Evolutionary conservation across 2,888 invertebrate genomes (phyloP).

Genomic region (Ditylenchus weischeri): DNA sequence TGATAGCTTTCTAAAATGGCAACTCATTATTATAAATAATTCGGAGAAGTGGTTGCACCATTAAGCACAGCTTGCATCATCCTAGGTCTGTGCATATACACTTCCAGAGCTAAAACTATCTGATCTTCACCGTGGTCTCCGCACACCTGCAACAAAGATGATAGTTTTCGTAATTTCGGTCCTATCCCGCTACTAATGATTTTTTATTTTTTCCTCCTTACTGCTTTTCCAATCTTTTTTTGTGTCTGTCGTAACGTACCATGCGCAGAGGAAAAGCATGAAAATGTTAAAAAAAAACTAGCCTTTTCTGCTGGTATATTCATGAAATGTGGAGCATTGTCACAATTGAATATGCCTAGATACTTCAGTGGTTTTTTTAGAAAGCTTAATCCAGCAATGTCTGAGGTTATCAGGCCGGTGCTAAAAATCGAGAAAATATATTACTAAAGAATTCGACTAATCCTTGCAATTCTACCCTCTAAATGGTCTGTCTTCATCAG

Average conservation of each 20-base stretch:
- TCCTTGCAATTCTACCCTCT: conserved; percentile 8
- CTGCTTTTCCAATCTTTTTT: too few relatives aligned
- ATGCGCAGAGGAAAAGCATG: too few relatives aligned
- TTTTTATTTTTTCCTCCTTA: too few relatives aligned
- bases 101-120: conserved; percentile 75
- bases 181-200: too few relatives aligned
- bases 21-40: too few relatives aligned
- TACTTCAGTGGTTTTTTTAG: conserved; percentile 78
- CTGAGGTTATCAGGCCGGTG: conserved; percentile 58
- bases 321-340: conserved; percentile 82
- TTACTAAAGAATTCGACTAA: neutral
- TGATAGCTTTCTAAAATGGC: conserved; percentile 67
- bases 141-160: conserved; percentile 17
- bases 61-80: conserved; percentile 80
- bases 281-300: neutral
- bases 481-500: conserved; percentile 60
- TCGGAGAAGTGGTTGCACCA: conserved; percentile 58
- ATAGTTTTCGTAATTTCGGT: too few relatives aligned
- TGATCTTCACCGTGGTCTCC: conserved; percentile 63
- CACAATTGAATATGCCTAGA: conserved; percentile 84
- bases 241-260: too few relatives aligned
- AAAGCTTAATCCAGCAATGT: conserved; percentile 81
- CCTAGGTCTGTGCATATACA: conserved; percentile 79
- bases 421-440: neutral
- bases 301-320: conserved; percentile 75